A percentile compares a stretch with the other conserved stretches of the same genome.
Conservation (phyloP, 2,888 invertebrate species). For the Tipula lateralis region DNA sequence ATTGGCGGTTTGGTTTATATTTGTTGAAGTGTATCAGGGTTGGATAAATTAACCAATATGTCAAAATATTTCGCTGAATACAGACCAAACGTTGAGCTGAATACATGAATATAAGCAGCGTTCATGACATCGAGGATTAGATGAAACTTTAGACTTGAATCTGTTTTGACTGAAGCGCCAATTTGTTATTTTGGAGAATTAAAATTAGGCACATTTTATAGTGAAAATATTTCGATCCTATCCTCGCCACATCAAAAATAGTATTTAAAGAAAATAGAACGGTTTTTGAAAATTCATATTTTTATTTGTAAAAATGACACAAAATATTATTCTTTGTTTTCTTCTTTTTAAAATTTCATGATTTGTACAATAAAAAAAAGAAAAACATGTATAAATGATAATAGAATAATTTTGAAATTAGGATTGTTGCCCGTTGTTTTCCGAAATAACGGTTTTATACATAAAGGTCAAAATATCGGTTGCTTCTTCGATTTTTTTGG, state of each 20-base stretch:
- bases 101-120: neutral
- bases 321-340: neutral
- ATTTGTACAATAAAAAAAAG: neutral
- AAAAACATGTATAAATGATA: neutral
- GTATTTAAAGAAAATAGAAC: too few species aligned
- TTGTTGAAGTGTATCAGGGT: neutral
- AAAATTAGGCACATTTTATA: too few species aligned
- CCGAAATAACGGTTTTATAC: conserved; percentile 39
- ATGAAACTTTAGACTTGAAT: too few species aligned
- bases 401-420: neutral
- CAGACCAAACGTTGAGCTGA: neutral
- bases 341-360: neutral
- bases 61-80: neutral
- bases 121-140: too few species aligned
- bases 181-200: too few species aligned
- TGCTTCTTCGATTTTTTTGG: conserved; percentile 92
- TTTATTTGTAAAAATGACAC: conserved; percentile 12
- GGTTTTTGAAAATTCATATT: neutral
- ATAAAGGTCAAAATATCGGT: conserved; percentile 70
- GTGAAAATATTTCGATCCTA: too few species aligned
- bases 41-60: neutral
- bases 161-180: too few species aligned
- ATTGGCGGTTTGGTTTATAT: neutral
- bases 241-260: too few species aligned
- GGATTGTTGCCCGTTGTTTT: neutral